Conservation (phyloP, 2,113 vertebrate genomes). For the Plecotus auritus region DNA sequence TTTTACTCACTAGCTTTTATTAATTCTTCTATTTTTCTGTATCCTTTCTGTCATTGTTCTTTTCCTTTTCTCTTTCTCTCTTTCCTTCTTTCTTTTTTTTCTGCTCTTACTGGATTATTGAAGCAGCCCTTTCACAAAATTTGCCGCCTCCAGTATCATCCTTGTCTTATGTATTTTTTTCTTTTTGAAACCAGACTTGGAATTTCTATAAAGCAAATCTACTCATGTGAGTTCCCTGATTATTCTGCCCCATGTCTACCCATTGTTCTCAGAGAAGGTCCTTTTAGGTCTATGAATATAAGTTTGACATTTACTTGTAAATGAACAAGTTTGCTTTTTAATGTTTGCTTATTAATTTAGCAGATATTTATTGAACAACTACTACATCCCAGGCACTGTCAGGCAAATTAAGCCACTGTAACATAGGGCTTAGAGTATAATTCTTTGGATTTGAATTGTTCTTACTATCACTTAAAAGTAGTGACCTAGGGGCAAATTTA, state of each 20-base stretch:
- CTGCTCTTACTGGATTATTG: background rate
- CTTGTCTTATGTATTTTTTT: background rate
- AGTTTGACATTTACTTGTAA: background rate
- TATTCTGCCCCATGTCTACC: background rate
- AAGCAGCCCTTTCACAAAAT: background rate
- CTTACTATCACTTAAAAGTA: background rate
- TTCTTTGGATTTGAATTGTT: background rate
- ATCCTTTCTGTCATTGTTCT: background rate
- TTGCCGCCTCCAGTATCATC: background rate
- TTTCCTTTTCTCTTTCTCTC: background rate
- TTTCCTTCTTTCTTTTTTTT: background rate
- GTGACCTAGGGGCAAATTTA: background rate
- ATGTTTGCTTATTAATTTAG: background rate
- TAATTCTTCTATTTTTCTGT: background rate
- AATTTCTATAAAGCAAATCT: background rate
- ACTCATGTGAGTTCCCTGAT: background rate
- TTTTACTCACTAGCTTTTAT: constrained; percentile 8
- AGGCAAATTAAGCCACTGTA: background rate
- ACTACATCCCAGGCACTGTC: background rate
- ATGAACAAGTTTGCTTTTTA: background rate
- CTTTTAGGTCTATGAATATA: background rate
- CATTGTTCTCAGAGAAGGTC: background rate
- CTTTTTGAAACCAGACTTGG: background rate
- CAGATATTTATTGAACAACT: background rate
- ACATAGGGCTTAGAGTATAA: background rate